Base-by-base conservation (phyloP, 1,140 invertebrate species). In the Ptiloglossa arizonensis region DNA sequence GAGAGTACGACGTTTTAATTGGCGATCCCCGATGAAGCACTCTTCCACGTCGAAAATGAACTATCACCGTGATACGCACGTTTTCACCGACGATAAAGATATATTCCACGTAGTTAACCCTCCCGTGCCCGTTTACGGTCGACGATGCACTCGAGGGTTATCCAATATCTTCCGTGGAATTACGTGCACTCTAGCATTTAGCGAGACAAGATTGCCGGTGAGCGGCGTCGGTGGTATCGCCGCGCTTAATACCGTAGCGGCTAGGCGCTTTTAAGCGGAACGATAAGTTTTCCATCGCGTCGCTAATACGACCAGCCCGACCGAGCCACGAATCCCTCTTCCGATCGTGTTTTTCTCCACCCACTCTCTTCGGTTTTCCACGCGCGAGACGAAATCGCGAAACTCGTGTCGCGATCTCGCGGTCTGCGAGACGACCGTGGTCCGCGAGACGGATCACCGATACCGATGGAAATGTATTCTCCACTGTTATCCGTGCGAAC, bases 111-210 rank as follows among this genome's bases (percentile, higher is more conserved):
- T 63, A 67, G 52, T 64, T 74, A 74, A 74, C 62, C 77, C 76
- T 48, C 15, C 44, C 54, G 27, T 29, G 19, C 27, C 52, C 41
- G 62, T 67, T 80, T 57, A 56, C 54, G 62, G 57, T 57, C 62
- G 41, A 52, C 81, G 41, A 63, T 83, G 70, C 82, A 75, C 73
- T 85, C 72, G 75, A 77, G 72, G 78, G 71, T 80, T 80, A 80
- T 80, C 79, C 46, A 75, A 66, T 85, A 84, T 81, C 83, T 70
- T 81, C 52, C 79, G 46, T 64, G 69, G 75, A 84, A 85, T 85
- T 84, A 78, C 79, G 69, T 69, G 67, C 76, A 80, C 70, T 83
- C 82, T 56, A 56, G 78, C 73, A 73, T 85, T 85, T 68, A 70
- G 69, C 79, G 38, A 66, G 64, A 64, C 80, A 71, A 54, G 81